Evolutionary conservation across 1,140 invertebrate species (phyloP), one percentile per base, ranked within the genome.

Genomic region (Brachionus rotundiformis): DNA sequence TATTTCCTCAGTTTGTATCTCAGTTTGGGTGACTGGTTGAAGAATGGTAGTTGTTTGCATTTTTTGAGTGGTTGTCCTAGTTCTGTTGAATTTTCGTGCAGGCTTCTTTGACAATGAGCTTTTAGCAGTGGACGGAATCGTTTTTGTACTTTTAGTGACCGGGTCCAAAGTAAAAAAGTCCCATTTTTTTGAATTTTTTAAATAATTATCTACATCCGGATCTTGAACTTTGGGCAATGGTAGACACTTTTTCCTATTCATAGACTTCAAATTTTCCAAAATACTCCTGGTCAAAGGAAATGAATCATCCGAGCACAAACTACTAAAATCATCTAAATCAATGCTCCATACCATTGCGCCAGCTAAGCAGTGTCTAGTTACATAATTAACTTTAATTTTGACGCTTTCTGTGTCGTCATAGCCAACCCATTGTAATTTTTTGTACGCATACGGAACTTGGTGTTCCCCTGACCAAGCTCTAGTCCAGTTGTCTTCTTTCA

Each of bases 361-460:
- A 19, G 59, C 79, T 16, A 81, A 49, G 19, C 79, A 65, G 23
- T 65, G 29, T 33, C 33, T 65, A 29, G 25, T 68, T 0, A 65
- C 79, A 49, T 81, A 81, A 19, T 63, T 68, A 0, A 68, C 61
- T 81, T 81, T 81, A n/a, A 65, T 65, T 44, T 81, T 81, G 4
- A 81, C 54, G 49, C 54, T 65, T 81, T 63, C 61, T 1, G 33
- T 19, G 36, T 81, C 79, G 13, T 81, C 79, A 23, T 65, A 81
- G 7, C 54, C 47, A 13, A 81, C 61, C 79, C 79, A 81, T 81
- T 81, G 79, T 6, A 23, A 92, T 27, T 90, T 93, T 83, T 92
- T 92, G 85, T 90, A 94, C 10, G 94, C 94, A 84, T 93, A 94
- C 0, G 94, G 94, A 39, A 65, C 81, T 76, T 61, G 54, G 39